Evolutionary conservation across 2,888 invertebrate species (phyloP), one percentile per base, ranked within the genome.

Genomic region (Drosophila colorata): DNA sequence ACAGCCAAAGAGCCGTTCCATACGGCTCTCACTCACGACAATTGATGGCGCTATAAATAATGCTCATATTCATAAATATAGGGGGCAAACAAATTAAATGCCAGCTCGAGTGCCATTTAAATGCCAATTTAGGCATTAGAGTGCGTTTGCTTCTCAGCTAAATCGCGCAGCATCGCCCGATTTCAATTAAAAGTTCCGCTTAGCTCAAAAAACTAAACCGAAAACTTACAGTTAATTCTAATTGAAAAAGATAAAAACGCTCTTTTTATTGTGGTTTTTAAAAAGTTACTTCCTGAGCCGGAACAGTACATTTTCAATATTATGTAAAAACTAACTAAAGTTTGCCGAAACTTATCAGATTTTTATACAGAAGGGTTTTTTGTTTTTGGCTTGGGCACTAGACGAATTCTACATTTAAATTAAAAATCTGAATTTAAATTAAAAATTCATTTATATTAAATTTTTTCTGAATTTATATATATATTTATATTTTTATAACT

Each of bases 171-270:
- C 33, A 33, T 13, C 33, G 60, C 48, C 47, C 58, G 60, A 40
- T 37, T 68, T 77, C 38, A 87, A 83, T 83, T 83, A 81, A 86
- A 81, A 81, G 82, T 85, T 83, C 78, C 87, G 88, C 76, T 72
- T 59, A 52, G 60, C 57, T 61, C 44, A 64, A 28, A 35, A 9
- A 14, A 23, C 47, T 16, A n/a, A 41, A 31, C 31, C 48, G 38
- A 37, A 43, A 47, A 51, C 18, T 47, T 8, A 52, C 35, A 53
- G 38, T 44, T 63, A 20, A 37, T 31, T 53, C 25, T 58, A 73
- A 78, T 59, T 78, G 59, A 60, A 38, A 18, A 38, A 18, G 18
- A 48, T 59, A 59, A 48, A 13, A 48, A 18, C 46, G 35, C 31
- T 31, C 31, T 53, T 46, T 49, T 14, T 25, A 40, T 52, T 41